Conservation (phyloP, 1,140 invertebrate species). For the Trypoxylus dichotomus region DNA sequence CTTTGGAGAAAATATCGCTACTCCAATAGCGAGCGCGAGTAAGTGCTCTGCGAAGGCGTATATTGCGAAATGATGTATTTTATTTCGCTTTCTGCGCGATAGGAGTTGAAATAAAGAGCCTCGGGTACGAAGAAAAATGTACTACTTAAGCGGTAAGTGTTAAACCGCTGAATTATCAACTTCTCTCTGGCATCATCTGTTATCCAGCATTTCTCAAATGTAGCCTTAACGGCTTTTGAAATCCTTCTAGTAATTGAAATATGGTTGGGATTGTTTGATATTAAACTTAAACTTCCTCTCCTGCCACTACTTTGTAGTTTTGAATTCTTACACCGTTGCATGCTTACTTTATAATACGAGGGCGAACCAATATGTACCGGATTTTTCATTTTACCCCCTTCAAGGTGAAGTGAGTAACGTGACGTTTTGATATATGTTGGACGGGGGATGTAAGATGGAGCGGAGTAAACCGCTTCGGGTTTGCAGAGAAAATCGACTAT, state of each 20-base stretch:
- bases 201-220: not conserved
- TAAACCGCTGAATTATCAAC: not conserved
- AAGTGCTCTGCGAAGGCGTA: not conserved
- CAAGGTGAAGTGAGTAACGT: too few relatives aligned
- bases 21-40: not conserved
- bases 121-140: not conserved
- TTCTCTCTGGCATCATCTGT: not conserved
- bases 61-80: conserved; percentile 7
- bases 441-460: too few relatives aligned
- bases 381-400: too few relatives aligned
- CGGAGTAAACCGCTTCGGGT: too few relatives aligned
- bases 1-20: conserved; percentile 13
- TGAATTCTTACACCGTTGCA: too few relatives aligned
- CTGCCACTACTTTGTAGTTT: too few relatives aligned
- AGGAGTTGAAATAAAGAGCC: not conserved
- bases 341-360: too few relatives aligned
- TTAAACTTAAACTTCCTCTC: too few relatives aligned
- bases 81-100: not conserved
- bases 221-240: not conserved
- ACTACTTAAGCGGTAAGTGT: not conserved
- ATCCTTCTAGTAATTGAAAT: not conserved
- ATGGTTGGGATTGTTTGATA: too few relatives aligned
- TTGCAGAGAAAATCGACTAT: too few relatives aligned
- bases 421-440: too few relatives aligned
- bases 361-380: too few relatives aligned